Conservation (phyloP, 2,797 vertebrate species). For the Aeoliscus strigatus region DNA sequence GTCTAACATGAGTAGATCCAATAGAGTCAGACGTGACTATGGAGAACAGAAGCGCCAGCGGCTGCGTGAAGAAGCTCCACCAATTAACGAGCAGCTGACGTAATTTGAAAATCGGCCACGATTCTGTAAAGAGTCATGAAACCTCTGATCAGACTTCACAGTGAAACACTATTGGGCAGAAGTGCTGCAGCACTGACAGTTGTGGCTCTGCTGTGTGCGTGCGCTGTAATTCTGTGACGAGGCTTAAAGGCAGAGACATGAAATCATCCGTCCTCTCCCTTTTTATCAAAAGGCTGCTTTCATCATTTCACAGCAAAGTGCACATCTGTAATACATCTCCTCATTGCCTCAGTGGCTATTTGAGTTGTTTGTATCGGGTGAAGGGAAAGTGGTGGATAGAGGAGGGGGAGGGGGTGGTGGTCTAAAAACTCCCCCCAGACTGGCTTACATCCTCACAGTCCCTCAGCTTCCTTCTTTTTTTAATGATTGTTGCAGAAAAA, state of each 20-base stretch:
- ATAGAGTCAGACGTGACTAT: too few relatives aligned
- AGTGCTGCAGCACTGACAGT: too few relatives aligned
- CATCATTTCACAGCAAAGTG: constrained; percentile 24
- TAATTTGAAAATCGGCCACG: too few relatives aligned
- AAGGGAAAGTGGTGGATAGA: background rate
- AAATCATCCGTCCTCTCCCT: constrained; percentile 23
- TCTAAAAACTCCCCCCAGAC: constrained; percentile 11
- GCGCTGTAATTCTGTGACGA: constrained; percentile 3
- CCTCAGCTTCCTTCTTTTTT: constrained; percentile 13
- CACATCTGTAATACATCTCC: constrained; percentile 35
- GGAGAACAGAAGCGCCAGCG: too few relatives aligned
- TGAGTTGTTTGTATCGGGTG: constrained; percentile 22
- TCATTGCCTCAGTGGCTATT: constrained; percentile 20
- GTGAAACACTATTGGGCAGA: too few relatives aligned
- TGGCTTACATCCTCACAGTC: constrained; percentile 33
- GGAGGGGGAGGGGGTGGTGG: background rate
- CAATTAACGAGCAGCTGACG: too few relatives aligned
- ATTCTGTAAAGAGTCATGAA: too few relatives aligned
- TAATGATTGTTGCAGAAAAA: constrained; percentile 27
- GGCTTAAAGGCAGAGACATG: constrained; percentile 14
- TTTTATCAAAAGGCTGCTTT: constrained; percentile 34
- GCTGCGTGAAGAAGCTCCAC: too few relatives aligned
- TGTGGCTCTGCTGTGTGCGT: background rate
- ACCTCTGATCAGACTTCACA: too few relatives aligned
- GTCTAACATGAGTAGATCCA: too few relatives aligned